These are phyloP conservation scores for Potorous gilbertii DNA, from an alignment of 2,797 vertebrate species.

Conservation along the genomic window DNA sequence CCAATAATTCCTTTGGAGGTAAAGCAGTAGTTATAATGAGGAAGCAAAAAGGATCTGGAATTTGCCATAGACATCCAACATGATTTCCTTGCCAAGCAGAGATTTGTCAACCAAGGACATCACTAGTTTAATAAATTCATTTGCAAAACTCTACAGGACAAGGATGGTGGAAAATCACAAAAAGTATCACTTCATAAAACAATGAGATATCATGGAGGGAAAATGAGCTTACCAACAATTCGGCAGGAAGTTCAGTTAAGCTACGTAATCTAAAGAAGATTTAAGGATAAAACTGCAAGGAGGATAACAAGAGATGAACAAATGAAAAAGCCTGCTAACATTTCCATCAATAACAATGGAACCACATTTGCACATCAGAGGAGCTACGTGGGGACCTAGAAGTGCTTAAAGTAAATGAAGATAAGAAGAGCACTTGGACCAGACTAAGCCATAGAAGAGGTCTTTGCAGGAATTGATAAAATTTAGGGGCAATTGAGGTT, in stretches of 20 bases:
- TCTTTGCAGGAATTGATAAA: neutral
- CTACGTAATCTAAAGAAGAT: neutral
- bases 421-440: neutral
- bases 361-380: neutral
- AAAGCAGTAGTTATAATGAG: neutral
- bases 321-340: neutral
- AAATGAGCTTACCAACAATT: neutral
- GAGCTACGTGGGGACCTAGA: neutral
- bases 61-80: neutral
- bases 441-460: neutral
- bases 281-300: neutral
- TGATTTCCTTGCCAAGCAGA: neutral
- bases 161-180: neutral
- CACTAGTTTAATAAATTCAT: neutral
- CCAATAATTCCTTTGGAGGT: neutral
- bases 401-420: neutral
- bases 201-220: neutral
- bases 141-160: neutral
- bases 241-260: neutral
- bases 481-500: neutral
- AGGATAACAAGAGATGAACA: neutral
- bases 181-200: neutral
- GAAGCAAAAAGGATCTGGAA: neutral
- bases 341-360: neutral
- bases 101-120: neutral